Conservation (phyloP, 2,797 vertebrate species). For the Gobio occitaniae region DNA sequence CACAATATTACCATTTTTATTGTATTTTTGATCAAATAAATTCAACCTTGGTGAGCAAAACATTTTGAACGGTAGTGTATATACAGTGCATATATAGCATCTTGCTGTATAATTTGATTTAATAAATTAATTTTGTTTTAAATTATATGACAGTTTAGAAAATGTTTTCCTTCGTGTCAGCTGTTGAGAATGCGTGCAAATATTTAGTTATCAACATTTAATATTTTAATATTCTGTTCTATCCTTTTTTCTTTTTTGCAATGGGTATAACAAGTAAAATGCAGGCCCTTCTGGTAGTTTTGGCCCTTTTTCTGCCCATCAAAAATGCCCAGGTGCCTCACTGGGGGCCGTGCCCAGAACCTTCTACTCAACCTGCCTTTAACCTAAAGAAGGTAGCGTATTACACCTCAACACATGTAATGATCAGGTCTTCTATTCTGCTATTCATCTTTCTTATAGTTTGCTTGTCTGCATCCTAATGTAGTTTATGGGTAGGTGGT, state of each 20-base stretch:
- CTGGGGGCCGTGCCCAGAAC: constrained; percentile 82
- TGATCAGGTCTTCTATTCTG: background rate
- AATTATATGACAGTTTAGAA: background rate
- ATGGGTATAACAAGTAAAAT: constrained; percentile 59
- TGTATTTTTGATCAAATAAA: background rate
- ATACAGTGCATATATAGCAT: too few relatives aligned
- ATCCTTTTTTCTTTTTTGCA: constrained; percentile 13
- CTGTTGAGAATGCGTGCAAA: background rate
- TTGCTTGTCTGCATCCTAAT: constrained; percentile 4
- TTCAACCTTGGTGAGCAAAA: background rate
- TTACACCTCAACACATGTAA: background rate
- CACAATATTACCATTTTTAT: background rate
- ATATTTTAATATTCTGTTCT: background rate
- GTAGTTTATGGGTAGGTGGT: constrained; percentile 94
- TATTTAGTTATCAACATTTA: background rate
- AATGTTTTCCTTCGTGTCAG: background rate
- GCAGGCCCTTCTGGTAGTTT: constrained; percentile 63
- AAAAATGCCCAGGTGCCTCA: constrained; percentile 77
- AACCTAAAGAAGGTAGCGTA: constrained; percentile 65
- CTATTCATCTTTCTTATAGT: background rate
- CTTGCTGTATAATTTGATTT: too few relatives aligned
- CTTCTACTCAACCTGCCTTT: constrained; percentile 77
- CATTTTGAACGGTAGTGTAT: background rate
- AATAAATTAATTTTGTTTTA: background rate
- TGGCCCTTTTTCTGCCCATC: constrained; percentile 66